Evolutionary conservation across 2,797 vertebrate species (phyloP).

Genomic region (Cynopterus sphinx): DNA sequence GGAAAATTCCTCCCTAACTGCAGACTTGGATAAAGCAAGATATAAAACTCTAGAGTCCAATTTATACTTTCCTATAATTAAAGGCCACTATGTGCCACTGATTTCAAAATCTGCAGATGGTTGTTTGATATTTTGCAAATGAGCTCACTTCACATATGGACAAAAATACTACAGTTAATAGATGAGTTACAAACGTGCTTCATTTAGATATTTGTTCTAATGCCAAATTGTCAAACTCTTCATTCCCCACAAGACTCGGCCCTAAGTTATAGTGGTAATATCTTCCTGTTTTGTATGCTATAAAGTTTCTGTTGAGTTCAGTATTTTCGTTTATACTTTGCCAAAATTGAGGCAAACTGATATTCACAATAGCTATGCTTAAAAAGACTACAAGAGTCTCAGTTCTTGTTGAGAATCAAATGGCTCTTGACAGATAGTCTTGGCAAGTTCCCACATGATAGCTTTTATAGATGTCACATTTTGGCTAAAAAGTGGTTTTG

Average conservation of each 20-base stretch:
- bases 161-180: conserved; percentile 9
- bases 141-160: conserved; percentile 20
- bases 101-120: conserved; percentile 26
- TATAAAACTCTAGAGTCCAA: neutral
- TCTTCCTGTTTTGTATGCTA: neutral
- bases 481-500: conserved; percentile 22
- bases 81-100: conserved; percentile 8
- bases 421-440: neutral
- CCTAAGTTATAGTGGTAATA: neutral
- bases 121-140: conserved; percentile 52
- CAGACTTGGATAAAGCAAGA: neutral
- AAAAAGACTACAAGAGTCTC: neutral
- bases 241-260: neutral
- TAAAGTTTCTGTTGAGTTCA: neutral
- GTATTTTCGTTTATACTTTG: conserved; percentile 26
- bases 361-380: conserved; percentile 2
- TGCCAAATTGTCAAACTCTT: neutral
- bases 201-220: neutral
- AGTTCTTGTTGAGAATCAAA: neutral
- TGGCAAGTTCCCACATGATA: neutral
- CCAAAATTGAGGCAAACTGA: conserved; percentile 18
- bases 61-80: conserved; percentile 56
- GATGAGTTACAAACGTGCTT: neutral
- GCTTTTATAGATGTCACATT: conserved; percentile 7
- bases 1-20: conserved; percentile 28